These are phyloP conservation scores for Aleadryas rufinucha DNA, from an alignment of 2,113 vertebrate genomes.

Conservation along the genomic window DNA sequence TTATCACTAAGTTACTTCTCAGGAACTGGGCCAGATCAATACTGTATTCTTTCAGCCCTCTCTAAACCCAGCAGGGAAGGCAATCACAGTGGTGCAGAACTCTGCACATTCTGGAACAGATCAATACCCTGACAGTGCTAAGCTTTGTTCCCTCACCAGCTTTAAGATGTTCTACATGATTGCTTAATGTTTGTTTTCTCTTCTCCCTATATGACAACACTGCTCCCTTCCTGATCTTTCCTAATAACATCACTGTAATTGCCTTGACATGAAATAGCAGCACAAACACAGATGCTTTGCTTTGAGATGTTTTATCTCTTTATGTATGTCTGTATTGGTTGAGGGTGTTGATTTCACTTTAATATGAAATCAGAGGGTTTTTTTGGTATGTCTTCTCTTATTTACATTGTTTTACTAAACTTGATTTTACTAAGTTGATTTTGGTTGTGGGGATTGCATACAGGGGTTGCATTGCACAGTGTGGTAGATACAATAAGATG, in stretches of 20 bases:
- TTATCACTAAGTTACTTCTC: constrained; percentile 90
- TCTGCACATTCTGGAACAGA: constrained; percentile 90
- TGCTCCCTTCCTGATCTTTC: constrained; percentile 65
- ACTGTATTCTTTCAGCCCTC: constrained; percentile 85
- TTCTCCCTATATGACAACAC: constrained; percentile 71
- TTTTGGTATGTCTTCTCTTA: constrained; percentile 1
- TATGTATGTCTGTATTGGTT: constrained; percentile 48
- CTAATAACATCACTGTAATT: constrained; percentile 80
- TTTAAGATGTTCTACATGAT: constrained; percentile 97
- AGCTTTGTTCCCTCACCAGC: constrained; percentile 92
- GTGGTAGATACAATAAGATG: neutral
- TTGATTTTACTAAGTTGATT: constrained; percentile 34
- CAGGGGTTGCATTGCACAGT: neutral
- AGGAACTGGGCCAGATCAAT: constrained; percentile 91
- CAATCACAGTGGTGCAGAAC: constrained; percentile 82
- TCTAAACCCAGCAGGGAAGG: constrained; percentile 85
- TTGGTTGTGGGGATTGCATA: constrained; percentile 21
- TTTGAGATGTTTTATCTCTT: constrained; percentile 69
- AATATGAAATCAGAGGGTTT: constrained; percentile 24
- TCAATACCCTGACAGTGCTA: constrained; percentile 90
- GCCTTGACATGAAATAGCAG: constrained; percentile 79
- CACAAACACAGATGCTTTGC: constrained; percentile 63
- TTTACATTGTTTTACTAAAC: constrained; percentile 37
- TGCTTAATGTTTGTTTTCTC: constrained; percentile 94
- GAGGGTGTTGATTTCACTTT: constrained; percentile 68